These are phyloP conservation scores for Zaprionus lachaisei DNA, from an alignment of 1,140 invertebrate genomes.

Conservation along the genomic window DNA sequence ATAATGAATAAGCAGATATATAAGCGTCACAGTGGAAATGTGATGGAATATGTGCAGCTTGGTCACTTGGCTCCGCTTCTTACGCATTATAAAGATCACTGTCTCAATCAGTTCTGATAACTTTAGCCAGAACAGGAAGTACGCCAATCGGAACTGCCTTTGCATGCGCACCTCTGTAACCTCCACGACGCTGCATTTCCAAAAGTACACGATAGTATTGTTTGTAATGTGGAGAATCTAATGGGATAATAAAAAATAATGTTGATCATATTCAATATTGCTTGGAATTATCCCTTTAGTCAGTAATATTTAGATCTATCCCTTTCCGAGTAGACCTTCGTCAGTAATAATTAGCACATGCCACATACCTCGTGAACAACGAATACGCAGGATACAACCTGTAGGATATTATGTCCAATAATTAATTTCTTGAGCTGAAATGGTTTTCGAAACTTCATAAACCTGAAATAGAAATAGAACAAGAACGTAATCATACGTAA, in stretches of 20 bases:
- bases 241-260: background rate
- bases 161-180: slow-evolving; percentile 7
- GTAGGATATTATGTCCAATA: slow-evolving; percentile 64
- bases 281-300: background rate
- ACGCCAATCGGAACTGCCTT: slow-evolving; percentile 68
- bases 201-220: slow-evolving; percentile 49
- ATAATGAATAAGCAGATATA: slow-evolving; percentile 90
- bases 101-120: slow-evolving; percentile 89
- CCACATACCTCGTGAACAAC: slow-evolving; percentile 56
- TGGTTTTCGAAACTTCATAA: slow-evolving; percentile 61
- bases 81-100: slow-evolving; percentile 92
- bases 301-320: background rate
- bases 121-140: slow-evolving; percentile 86
- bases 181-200: slow-evolving; percentile 51
- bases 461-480: slow-evolving; percentile 48
- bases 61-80: slow-evolving; percentile 90
- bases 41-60: slow-evolving; percentile 92
- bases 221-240: slow-evolving; percentile 45
- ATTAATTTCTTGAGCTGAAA: slow-evolving; percentile 68
- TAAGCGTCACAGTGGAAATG: slow-evolving; percentile 88
- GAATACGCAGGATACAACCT: slow-evolving; percentile 70
- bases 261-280: background rate
- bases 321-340: too few relatives aligned
- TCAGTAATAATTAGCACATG: background rate
- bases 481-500: background rate